Base-by-base conservation (phyloP, 2,113 vertebrate species). In the Bungarus multicinctus region DNA sequence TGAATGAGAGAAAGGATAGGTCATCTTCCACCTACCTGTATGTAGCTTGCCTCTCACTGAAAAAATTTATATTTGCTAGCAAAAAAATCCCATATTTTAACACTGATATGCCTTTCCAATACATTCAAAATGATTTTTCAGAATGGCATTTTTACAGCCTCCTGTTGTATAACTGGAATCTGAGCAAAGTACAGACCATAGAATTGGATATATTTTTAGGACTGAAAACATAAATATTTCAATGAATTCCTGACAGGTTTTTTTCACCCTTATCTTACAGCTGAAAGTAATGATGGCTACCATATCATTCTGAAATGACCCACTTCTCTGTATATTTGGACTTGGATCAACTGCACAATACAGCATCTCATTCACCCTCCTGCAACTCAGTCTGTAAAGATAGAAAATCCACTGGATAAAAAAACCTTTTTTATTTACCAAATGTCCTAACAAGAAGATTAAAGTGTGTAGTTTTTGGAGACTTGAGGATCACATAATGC, bases 231-330 rank as follows among this genome's bases (percentile, higher is more conserved):
- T 27, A 85, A 53, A 88, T 86, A 39, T 43, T 52, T 14, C 64
- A 89, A 30, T 57, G 45, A 89, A 69, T 45, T 57, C 50, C 43
- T 91, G 64, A 91, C 27, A 45, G n/a, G 14, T n/a, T 69, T 60
- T 88, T 97, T 96, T 97, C 30, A 47, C 8, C 23, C 16, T 89
- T 97, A 89, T 97, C 18, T 97, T 95, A 53, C 98, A 99, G 99
- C 98, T 89, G 98, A 98, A 97, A 98, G 97, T 96, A 98, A 97
- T 0, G 98, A 98, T 1, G 98, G 98, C 91, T 99, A 98, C 97
- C 98, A 99, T 94, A 94, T 99, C 93, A 98, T 99, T 96, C 97
- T 99, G 96, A 99, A 99, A 95, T 99, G 98, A 98, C 96, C 96
- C 55, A 25, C 34, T 55, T 0, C 95, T 96, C 93, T 97, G 94